A percentile compares a stretch with the other conserved stretches of the same genome.
phyloP scores from a whole-genome alignment of 2,113 vertebrate genomes.

The Ctenodactylus gundi region DNA sequence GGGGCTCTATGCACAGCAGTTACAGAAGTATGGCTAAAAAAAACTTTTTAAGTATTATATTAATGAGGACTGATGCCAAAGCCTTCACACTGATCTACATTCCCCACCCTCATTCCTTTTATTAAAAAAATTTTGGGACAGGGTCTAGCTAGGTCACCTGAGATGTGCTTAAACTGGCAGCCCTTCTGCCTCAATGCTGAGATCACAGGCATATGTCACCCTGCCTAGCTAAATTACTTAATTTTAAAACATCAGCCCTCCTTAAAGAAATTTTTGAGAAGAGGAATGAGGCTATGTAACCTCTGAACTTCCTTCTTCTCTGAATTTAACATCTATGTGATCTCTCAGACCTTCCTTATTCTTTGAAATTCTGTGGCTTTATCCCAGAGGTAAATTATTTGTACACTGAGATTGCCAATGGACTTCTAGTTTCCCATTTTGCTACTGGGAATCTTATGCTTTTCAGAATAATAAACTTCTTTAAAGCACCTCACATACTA shows the following conservation, averaged over 20 bases:
- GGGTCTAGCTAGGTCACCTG: background rate
- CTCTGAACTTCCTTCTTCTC: background rate
- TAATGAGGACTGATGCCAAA: background rate
- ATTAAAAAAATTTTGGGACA: background rate
- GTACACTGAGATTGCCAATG: rapidly evolving
- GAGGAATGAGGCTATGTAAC: rapidly evolving
- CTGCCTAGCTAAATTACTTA: background rate
- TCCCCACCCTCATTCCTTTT: background rate
- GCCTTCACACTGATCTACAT: background rate
- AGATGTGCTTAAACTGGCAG: background rate
- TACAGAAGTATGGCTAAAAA: background rate
- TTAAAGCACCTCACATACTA: background rate
- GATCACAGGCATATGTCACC: background rate
- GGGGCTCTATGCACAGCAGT: rapidly evolving
- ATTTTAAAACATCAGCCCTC: background rate
- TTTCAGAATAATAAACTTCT: background rate
- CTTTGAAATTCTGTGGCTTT: background rate
- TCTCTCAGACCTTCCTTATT: background rate
- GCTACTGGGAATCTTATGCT: background rate
- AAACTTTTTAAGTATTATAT: too few relatives aligned
- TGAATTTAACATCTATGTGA: background rate
- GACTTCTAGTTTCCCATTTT: background rate
- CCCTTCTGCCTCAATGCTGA: background rate
- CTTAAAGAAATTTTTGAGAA: background rate
- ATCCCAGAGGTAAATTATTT: background rate